These are phyloP conservation scores for Thymallus thymallus DNA, from an alignment of 2,113 vertebrate genomes.

Conservation along the genomic window DNA sequence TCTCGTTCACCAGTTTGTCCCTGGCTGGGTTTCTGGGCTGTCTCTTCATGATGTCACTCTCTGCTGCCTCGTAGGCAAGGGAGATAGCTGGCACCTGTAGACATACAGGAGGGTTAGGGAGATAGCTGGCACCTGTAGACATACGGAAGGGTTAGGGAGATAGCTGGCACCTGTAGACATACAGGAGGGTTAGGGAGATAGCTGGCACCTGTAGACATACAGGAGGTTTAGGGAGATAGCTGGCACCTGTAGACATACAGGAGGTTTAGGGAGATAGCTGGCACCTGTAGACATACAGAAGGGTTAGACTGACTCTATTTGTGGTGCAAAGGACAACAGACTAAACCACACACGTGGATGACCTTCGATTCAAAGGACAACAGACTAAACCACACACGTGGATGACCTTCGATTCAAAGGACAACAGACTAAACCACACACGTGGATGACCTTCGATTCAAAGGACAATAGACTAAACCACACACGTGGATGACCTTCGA, in stretches of 20 bases:
- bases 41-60: conserved; percentile 81
- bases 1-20: conserved; percentile 78
- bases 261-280: conserved; percentile 74
- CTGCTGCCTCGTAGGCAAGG: conserved; percentile 74
- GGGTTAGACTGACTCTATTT: too few relatives aligned
- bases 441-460: too few relatives aligned
- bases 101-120: conserved; percentile 37
- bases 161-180: conserved; percentile 75
- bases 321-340: too few relatives aligned
- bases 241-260: conserved; percentile 67
- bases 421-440: too few relatives aligned
- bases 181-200: conserved; percentile 66
- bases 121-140: conserved; percentile 78
- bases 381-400: too few relatives aligned
- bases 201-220: conserved; percentile 73
- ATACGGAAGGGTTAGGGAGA: conserved; percentile 61
- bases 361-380: too few relatives aligned
- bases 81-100: conserved; percentile 81
- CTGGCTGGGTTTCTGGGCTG: conserved; percentile 73
- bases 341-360: too few relatives aligned
- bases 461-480: too few relatives aligned
- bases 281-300: conserved; percentile 63
- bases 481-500: too few relatives aligned
- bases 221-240: conserved; percentile 72
- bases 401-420: too few relatives aligned